phyloP scores from a whole-genome alignment of 2,797 vertebrate genomes.

The Euthynnus affinis region DNA sequence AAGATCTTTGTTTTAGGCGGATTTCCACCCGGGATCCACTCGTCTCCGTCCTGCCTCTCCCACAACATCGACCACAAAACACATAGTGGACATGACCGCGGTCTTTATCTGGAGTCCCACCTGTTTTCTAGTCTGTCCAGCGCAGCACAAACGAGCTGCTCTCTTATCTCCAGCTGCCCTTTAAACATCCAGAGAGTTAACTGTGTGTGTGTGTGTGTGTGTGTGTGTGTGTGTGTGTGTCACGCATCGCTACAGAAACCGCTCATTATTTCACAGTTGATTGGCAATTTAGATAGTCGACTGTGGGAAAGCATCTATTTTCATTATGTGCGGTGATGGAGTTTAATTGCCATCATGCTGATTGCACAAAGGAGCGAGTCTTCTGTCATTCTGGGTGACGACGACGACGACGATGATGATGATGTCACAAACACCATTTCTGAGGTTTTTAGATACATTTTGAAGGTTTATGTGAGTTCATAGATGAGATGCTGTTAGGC shows the following conservation, averaged over 20 bases:
- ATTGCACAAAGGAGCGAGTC: slow-evolving; percentile 7
- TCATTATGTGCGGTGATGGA: slow-evolving; percentile 33
- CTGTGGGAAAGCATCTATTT: slow-evolving; percentile 20
- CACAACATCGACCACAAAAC: slow-evolving; percentile 6
- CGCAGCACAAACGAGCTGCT: slow-evolving; percentile 45
- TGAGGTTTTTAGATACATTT: background rate
- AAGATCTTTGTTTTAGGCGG: background rate
- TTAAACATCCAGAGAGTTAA: slow-evolving; percentile 37
- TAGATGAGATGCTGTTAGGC: too few species aligned
- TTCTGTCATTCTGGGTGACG: background rate
- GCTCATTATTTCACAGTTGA: slow-evolving; percentile 46
- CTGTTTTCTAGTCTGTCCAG: slow-evolving; percentile 45
- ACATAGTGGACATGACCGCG: slow-evolving; percentile 23
- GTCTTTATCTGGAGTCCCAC: slow-evolving; percentile 54
- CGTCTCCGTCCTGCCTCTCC: background rate
- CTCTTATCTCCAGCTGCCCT: slow-evolving; percentile 59
- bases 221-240: background rate
- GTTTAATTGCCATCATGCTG: slow-evolving; percentile 17
- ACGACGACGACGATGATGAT: too few species aligned
- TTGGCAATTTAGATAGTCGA: slow-evolving; percentile 47
- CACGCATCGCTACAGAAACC: slow-evolving; percentile 27
- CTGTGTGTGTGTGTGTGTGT: slow-evolving; percentile 3
- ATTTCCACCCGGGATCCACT: background rate
- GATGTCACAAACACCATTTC: background rate
- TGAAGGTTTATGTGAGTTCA: background rate